Percentiles rank a stretch among this genome's conserved stretches.
These are phyloP conservation scores for Bicyclus anynana DNA, from an alignment of 1,140 invertebrate species.

Conservation along the genomic window DNA sequence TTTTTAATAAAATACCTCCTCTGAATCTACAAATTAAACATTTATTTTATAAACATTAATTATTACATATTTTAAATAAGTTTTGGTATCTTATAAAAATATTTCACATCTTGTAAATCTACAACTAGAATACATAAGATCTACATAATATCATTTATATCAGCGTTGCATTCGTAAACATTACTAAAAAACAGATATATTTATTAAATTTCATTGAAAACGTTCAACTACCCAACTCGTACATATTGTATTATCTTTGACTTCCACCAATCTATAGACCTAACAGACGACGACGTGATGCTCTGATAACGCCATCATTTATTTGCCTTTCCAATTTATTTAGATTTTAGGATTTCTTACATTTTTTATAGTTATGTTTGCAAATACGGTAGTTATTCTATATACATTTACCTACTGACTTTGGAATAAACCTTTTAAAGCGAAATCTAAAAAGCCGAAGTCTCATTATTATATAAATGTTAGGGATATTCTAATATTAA, in stretches of 20 bases:
- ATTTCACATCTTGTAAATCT: slow-evolving; percentile 22
- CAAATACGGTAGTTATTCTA: too few species aligned
- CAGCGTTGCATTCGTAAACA: too few species aligned
- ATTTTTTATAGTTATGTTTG: background rate
- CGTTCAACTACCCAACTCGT: too few species aligned
- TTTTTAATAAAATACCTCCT: slow-evolving; percentile 1
- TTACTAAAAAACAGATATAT: too few species aligned
- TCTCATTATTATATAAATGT: background rate
- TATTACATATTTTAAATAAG: slow-evolving; percentile 23
- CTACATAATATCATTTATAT: background rate
- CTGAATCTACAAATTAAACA: slow-evolving; percentile 20
- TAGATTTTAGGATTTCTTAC: too few species aligned
- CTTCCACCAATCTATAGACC: too few species aligned
- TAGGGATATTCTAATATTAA: too few species aligned
- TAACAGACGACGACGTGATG: too few species aligned
- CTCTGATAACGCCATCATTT: too few species aligned
- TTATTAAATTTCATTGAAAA: too few species aligned
- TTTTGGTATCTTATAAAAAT: slow-evolving; percentile 62
- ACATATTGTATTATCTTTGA: too few species aligned
- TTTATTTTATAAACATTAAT: slow-evolving; percentile 15
- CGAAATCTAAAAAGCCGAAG: background rate
- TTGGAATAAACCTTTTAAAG: background rate
- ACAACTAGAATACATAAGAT: slow-evolving; percentile 2
- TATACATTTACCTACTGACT: slow-evolving; percentile 6
- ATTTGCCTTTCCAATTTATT: too few species aligned